phyloP scores from a whole-genome alignment of 2,888 invertebrate genomes.

The Pyrgus malvae region DNA sequence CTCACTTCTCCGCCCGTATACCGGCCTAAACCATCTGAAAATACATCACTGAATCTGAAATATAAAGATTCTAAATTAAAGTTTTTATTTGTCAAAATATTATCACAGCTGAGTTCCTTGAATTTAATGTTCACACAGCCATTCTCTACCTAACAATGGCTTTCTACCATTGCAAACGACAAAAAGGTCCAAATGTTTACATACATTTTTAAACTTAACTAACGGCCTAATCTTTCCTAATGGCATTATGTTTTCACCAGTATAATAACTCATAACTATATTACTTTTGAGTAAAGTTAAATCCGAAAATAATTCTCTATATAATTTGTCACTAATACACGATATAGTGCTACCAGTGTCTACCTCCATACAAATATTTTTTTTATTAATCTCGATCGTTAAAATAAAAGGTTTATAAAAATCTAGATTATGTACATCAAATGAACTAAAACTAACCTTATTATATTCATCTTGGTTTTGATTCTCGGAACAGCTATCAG shows the following conservation, averaged over 20 bases:
- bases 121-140: neutral
- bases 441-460: slow-evolving; percentile 3
- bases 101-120: neutral
- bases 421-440: neutral
- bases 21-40: slow-evolving; percentile 13
- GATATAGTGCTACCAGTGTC: slow-evolving; percentile 34
- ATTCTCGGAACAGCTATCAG: neutral
- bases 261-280: neutral
- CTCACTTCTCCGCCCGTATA: slow-evolving; percentile 36
- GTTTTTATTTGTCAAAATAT: neutral
- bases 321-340: slow-evolving; percentile 29
- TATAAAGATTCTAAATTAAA: neutral
- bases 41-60: slow-evolving; percentile 1
- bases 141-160: slow-evolving; percentile 4
- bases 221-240: neutral
- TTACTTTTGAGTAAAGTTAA: neutral
- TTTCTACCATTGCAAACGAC: neutral
- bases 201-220: neutral
- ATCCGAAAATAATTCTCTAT: neutral
- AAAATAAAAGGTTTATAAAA: neutral
- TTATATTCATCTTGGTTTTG: neutral
- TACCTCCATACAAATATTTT: slow-evolving; percentile 25
- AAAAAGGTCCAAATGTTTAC: slow-evolving; percentile 1
- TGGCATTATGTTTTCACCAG: neutral
- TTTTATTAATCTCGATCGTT: neutral